Conservation (phyloP, 2,888 invertebrate genomes). For the Autographa pulchrina region DNA sequence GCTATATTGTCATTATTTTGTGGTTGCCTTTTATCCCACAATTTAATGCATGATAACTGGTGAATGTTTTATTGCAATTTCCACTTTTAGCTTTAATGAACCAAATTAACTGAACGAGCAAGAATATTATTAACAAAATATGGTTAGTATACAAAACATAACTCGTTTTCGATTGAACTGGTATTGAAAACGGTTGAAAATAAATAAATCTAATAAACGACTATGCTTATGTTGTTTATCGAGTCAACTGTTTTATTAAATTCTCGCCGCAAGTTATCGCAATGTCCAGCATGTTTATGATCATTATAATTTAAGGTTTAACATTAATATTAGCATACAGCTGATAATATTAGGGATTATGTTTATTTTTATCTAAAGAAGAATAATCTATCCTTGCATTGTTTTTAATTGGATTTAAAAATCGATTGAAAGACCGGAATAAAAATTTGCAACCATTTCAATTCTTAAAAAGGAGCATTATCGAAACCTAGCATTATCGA, state of each 20-base stretch:
- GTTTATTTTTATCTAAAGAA: too few relatives aligned
- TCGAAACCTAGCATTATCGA: too few relatives aligned
- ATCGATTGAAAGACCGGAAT: too few relatives aligned
- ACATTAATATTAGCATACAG: too few relatives aligned
- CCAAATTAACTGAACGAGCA: background rate
- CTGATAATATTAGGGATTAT: too few relatives aligned
- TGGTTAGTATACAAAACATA: background rate
- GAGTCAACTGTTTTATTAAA: background rate
- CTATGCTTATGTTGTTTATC: background rate
- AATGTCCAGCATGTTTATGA: background rate
- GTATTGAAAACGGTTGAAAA: background rate
- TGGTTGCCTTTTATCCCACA: slow-evolving; percentile 3
- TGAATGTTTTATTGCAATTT: background rate
- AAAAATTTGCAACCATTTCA: too few relatives aligned
- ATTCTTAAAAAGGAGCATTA: too few relatives aligned
- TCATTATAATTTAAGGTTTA: too few relatives aligned
- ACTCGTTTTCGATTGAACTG: background rate
- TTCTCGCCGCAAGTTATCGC: background rate
- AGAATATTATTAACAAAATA: background rate
- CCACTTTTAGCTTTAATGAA: slow-evolving; percentile 3
- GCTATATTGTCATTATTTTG: slow-evolving; percentile 19
- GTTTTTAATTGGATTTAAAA: too few relatives aligned
- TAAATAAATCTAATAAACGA: background rate
- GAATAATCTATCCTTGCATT: too few relatives aligned
- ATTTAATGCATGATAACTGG: slow-evolving; percentile 8